A percentile compares a stretch with the other conserved stretches of the same genome.
Evolutionary conservation across 2,113 vertebrate species (phyloP).

Genomic region (Engystomops pustulosus): DNA sequence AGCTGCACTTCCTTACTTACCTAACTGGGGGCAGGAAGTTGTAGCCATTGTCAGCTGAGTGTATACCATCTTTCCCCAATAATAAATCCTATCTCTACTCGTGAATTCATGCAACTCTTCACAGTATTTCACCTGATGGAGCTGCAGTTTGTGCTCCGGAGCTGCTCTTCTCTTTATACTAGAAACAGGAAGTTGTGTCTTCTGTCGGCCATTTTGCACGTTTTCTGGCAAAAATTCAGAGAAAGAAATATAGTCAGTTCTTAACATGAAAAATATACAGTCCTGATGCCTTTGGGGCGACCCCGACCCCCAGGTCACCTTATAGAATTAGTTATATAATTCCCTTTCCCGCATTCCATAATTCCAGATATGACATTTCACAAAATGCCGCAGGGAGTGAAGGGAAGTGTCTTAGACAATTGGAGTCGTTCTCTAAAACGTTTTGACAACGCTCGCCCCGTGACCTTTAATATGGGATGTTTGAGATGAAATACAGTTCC

Average conservation of each 20-base stretch:
- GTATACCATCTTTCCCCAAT: no score
- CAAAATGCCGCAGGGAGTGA: constrained; percentile 4
- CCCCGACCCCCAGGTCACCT: neutral
- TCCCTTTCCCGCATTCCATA: neutral
- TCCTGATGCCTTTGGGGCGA: neutral
- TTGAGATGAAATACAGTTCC: neutral
- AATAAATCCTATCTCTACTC: no score
- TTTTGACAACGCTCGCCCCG: constrained; percentile 21
- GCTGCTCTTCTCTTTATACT: neutral
- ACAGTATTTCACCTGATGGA: no score
- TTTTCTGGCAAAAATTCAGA: no score
- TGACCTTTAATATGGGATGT: constrained; percentile 12
- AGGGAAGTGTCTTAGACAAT: constrained; percentile 39
- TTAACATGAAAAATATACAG: neutral
- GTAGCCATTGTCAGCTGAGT: no score
- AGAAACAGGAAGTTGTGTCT: no score
- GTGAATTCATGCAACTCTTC: no score
- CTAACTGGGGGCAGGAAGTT: no score
- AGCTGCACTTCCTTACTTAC: no score
- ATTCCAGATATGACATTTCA: constrained; percentile 35
- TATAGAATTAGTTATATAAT: neutral
- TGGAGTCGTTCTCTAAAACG: constrained; percentile 21
- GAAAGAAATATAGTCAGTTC: no score
- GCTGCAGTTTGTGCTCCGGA: no score
- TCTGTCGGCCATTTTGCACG: no score